Conservation (phyloP, 2,888 invertebrate species). For the Schrankia costaestrigalis region DNA sequence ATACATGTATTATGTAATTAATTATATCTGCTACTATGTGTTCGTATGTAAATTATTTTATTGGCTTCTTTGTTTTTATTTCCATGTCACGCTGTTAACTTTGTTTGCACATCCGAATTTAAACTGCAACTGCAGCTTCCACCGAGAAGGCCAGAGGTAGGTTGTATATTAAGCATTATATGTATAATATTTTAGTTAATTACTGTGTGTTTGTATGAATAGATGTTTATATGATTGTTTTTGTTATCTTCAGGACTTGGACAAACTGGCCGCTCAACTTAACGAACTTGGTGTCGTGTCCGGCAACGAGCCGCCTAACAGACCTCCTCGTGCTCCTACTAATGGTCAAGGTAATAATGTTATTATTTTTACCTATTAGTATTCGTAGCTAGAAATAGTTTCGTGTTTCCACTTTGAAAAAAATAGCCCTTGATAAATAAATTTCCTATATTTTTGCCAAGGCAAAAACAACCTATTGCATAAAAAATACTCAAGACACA, state of each 20-base stretch:
- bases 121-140: conserved; percentile 83
- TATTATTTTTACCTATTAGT: conserved; percentile 1
- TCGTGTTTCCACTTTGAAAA: no score
- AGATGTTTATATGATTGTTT: conserved; percentile 11
- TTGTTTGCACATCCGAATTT: conserved; percentile 74
- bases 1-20: no score
- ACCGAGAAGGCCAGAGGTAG: conserved; percentile 95
- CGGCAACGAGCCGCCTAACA: conserved; percentile 84
- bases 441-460: no score
- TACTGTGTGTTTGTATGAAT: background rate
- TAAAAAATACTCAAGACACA: no score
- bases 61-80: conserved; percentile 69
- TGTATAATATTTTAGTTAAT: background rate
- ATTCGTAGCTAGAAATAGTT: no score
- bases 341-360: conserved; percentile 75
- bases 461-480: no score
- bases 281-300: conserved; percentile 94
- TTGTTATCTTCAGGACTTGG: conserved; percentile 88
- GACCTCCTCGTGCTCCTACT: conserved; percentile 70
- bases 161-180: conserved; percentile 38
- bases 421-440: no score
- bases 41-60: conserved; percentile 46
- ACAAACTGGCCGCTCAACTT: conserved; percentile 96
- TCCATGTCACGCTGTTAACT: conserved; percentile 77
- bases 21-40: conserved; percentile 2